Percentiles rank a stretch among this genome's conserved stretches.
Conservation (phyloP, 2,113 vertebrate genomes). For the Nycticebus coucang region DNA sequence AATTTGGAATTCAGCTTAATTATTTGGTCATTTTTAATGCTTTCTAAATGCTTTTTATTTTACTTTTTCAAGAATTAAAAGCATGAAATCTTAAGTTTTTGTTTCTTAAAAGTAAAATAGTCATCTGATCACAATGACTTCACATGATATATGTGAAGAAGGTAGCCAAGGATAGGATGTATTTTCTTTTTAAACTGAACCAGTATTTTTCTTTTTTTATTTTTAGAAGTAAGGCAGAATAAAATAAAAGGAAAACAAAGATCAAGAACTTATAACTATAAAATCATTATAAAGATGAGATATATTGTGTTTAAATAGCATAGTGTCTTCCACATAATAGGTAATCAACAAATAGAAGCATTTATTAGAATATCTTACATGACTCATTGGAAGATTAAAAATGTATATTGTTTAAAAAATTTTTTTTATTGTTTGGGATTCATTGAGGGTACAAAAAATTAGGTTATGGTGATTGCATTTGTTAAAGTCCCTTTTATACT, state of each 20-base stretch:
- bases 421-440: no score
- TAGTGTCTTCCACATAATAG: background rate
- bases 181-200: conserved; percentile 32
- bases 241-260: conserved; percentile 1
- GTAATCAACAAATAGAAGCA: background rate
- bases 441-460: no score
- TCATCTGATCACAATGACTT: background rate
- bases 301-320: background rate
- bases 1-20: conserved; percentile 27
- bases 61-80: conserved; percentile 39
- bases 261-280: background rate
- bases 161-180: background rate
- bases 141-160: background rate
- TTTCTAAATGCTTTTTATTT: conserved; percentile 34
- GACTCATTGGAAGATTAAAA: conserved; percentile 40
- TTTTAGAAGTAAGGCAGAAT: background rate
- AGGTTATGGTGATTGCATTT: no score
- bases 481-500: no score
- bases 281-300: background rate
- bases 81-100: conserved; percentile 30
- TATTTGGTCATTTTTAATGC: conserved; percentile 43
- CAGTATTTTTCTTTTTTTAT: background rate
- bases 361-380: conserved; percentile 47
- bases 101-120: background rate
- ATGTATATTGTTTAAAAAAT: background rate